These are phyloP conservation scores for Margarornis squamiger DNA, from an alignment of 2,797 vertebrate genomes.

Conservation along the genomic window DNA sequence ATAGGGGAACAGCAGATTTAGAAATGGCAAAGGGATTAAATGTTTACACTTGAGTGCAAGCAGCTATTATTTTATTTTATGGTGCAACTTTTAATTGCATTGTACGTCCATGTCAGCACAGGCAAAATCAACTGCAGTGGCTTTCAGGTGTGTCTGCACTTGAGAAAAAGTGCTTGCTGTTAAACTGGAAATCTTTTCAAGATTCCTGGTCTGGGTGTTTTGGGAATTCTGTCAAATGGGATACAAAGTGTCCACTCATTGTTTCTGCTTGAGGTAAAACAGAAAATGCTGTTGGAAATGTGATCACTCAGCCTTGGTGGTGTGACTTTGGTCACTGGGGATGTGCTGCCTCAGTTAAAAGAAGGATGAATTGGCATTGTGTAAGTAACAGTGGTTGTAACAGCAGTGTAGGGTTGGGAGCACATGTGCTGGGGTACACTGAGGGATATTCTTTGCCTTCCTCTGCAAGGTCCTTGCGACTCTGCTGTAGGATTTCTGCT, in stretches of 20 bases:
- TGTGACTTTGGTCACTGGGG: fast-evolving
- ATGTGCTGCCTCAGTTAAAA: background rate
- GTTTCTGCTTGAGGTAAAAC: background rate
- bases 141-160: background rate
- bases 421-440: fast-evolving
- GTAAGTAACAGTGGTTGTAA: background rate
- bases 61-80: background rate
- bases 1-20: background rate
- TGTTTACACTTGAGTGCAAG: background rate
- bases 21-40: background rate
- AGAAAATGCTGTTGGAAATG: background rate
- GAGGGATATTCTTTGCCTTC: background rate
- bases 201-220: background rate
- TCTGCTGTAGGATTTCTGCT: background rate
- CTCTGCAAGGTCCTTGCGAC: background rate
- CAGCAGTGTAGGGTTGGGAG: background rate
- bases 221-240: background rate
- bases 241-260: background rate
- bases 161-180: background rate
- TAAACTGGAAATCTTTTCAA: background rate
- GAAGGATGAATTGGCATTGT: background rate
- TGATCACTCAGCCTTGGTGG: fast-evolving
- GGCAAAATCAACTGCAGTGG: background rate
- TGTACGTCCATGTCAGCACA: background rate
- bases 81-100: background rate